Conservation (phyloP, 2,888 invertebrate genomes). For the Apotomis betuletana region DNA sequence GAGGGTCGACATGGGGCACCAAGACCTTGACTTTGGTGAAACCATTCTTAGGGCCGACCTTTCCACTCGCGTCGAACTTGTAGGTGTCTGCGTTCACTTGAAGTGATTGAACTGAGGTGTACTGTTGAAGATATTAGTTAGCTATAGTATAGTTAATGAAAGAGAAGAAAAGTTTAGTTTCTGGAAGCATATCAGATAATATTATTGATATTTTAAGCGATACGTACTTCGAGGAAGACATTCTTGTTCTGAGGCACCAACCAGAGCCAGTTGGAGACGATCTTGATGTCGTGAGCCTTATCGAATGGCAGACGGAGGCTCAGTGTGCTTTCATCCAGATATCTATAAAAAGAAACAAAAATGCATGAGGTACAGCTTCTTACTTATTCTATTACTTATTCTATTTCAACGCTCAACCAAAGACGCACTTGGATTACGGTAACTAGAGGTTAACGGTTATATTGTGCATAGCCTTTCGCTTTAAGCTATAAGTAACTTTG, state of each 20-base stretch:
- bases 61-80: constrained; percentile 73
- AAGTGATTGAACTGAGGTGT: constrained; percentile 64
- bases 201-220: constrained; percentile 27
- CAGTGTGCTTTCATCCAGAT: constrained; percentile 72
- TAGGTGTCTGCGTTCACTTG: constrained; percentile 82
- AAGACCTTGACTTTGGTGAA: constrained; percentile 67
- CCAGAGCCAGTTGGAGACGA: constrained; percentile 63
- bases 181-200: too few species aligned
- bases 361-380: too few species aligned
- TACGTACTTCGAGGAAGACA: constrained; percentile 63
- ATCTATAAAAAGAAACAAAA: constrained; percentile 57
- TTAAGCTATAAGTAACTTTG: neutral
- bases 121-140: constrained; percentile 51
- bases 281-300: constrained; percentile 82
- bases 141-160: too few species aligned
- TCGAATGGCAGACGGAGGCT: constrained; percentile 83
- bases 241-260: constrained; percentile 70
- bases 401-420: too few species aligned
- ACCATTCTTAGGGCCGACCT: constrained; percentile 63
- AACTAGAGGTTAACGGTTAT: too few species aligned
- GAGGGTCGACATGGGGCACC: constrained; percentile 76
- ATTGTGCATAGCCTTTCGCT: too few species aligned
- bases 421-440: too few species aligned
- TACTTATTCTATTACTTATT: too few species aligned
- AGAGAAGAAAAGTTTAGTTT: too few species aligned